phyloP scores from a whole-genome alignment of 1,140 invertebrate species.

The Matsumurasca onukii region DNA sequence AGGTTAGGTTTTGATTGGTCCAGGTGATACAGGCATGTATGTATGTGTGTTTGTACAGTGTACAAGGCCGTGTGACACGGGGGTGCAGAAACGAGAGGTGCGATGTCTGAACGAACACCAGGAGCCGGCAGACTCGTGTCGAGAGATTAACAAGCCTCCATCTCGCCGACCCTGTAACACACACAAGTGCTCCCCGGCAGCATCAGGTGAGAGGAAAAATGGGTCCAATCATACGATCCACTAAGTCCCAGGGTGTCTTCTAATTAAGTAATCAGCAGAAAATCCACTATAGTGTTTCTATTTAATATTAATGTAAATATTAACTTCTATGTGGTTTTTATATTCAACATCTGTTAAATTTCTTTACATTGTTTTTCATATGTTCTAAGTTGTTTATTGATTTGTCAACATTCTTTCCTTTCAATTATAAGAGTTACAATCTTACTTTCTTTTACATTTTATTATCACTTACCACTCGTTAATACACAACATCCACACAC shows the following conservation, averaged over 20 bases:
- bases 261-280: not conserved
- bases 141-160: conserved; percentile 55
- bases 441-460: too few species aligned
- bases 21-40: too few species aligned
- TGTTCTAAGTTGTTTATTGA: too few species aligned
- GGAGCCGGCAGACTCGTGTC: conserved; percentile 52
- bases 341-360: too few species aligned
- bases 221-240: not conserved
- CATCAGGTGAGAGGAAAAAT: conserved; percentile 26
- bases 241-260: not conserved
- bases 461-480: too few species aligned
- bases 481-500: not conserved
- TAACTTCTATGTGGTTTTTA: too few species aligned
- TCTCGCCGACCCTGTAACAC: conserved; percentile 61
- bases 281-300: not conserved
- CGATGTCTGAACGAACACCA: conserved; percentile 58
- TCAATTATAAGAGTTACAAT: too few species aligned
- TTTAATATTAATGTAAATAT: not conserved
- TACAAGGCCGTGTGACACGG: conserved; percentile 59
- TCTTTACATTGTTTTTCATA: too few species aligned
- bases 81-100: conserved; percentile 59
- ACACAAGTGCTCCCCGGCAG: conserved; percentile 52
- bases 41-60: too few species aligned
- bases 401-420: too few species aligned
- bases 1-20: too few species aligned